A percentile compares a stretch with the other conserved stretches of the same genome.
Evolutionary conservation across 2,888 invertebrate genomes (phyloP).

Genomic region (Norana najaformis): DNA sequence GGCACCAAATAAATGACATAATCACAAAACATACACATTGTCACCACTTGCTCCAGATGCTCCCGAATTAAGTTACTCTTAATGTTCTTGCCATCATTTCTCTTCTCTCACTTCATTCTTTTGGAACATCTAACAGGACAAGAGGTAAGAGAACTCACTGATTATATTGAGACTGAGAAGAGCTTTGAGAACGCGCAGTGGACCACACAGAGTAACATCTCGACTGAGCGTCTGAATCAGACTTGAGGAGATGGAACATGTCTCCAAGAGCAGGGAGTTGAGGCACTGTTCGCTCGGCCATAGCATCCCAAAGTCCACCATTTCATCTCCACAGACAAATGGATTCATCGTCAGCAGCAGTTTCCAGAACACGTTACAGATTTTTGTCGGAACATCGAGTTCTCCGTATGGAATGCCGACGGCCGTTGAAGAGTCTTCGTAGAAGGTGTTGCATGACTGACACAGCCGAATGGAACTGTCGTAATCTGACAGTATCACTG

Average conservation of each 20-base stretch:
- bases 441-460: neutral
- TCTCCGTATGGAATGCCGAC: neutral
- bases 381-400: neutral
- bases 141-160: neutral
- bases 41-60: no score
- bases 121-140: no score
- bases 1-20: no score
- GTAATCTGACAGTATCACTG: neutral
- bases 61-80: no score
- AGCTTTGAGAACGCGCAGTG: neutral
- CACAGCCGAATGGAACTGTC: neutral
- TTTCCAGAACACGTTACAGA: constrained; percentile 6
- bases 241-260: neutral
- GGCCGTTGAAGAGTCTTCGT: neutral
- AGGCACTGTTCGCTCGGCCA: neutral
- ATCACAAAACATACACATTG: no score
- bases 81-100: no score
- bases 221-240: neutral
- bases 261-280: neutral
- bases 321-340: neutral
- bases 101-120: no score
- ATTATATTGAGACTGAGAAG: constrained; percentile 18
- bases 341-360: neutral
- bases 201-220: neutral
- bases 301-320: neutral